Base-by-base conservation (phyloP, 2,113 vertebrate species). In the Chloropsis cyanopogon region DNA sequence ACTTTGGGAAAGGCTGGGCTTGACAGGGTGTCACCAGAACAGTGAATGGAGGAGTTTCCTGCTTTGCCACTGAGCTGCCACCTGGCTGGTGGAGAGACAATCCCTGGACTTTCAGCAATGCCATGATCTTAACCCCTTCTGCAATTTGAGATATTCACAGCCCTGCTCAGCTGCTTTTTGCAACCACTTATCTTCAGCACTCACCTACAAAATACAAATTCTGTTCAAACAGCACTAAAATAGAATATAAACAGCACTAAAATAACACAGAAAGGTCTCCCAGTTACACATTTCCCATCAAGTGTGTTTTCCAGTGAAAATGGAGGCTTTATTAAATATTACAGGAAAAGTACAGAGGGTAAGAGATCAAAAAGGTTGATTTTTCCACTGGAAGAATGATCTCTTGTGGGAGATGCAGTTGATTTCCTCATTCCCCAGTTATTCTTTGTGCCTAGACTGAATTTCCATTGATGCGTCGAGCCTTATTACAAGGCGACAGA, bases 351-450 rank as follows among this genome's bases (percentile, higher is more conserved):
- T 77, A 80, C 25, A 46, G 63, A 94, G 52, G 19, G 16, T 50
- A 65, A 42, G 54, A 88, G 63, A 94, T 83, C 59, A 82, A 94
- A 95, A 90, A 53, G 41, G n/a, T 76, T 80, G 49, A 42, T 60
- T 90, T 91, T 95, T 95, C 88, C 75, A 73, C 49, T 72, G 71
- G 65, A 93, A 85, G 41, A 85, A 66, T 24, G 86, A 57, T 91
- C 46, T 79, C n/a, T 50, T 79, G 31, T 57, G 79, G 54, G 76
- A 75, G n/a, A 73, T 56, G 71, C 26, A 77, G 68, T 5, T 57
- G 60, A 82, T 95, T 96, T 95, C 60, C 76, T 94, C 68, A 81
- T 60, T 73, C 13, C 22, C 47, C 33, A 39, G 60, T 78, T 86
- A 73, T 52, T 94, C 85, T 78, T 90, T 66, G 49, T 83, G 64